These are phyloP conservation scores for Hedychridium roseum DNA, from an alignment of 2,888 invertebrate species.

Conservation along the genomic window DNA sequence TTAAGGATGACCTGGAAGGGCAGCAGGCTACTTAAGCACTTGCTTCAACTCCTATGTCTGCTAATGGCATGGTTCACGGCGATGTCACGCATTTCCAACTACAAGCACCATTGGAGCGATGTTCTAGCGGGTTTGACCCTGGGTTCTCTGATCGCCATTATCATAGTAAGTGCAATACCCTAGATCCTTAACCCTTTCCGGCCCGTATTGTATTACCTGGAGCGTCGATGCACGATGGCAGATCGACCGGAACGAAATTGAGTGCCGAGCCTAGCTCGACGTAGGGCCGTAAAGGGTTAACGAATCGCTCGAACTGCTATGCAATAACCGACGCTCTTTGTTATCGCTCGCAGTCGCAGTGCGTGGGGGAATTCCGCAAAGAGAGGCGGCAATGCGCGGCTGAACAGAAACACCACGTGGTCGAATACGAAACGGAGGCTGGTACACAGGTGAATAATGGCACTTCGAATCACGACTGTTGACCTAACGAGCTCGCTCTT, in stretches of 20 bases:
- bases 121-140: slow-evolving; percentile 84
- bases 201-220: not conserved
- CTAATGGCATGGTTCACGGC: slow-evolving; percentile 86
- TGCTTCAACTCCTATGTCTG: slow-evolving; percentile 83
- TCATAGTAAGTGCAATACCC: slow-evolving; percentile 72
- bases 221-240: not conserved
- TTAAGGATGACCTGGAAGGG: slow-evolving; percentile 83
- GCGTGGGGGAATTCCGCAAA: slow-evolving; percentile 52
- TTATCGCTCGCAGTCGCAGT: slow-evolving; percentile 42
- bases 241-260: no score
- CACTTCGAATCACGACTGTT: slow-evolving; percentile 57
- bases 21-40: slow-evolving; percentile 82
- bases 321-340: not conserved
- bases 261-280: no score
- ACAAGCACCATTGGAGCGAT: slow-evolving; percentile 99
- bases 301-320: not conserved
- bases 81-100: slow-evolving; percentile 91
- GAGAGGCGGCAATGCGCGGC: slow-evolving; percentile 24
- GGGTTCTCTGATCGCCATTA: slow-evolving; percentile 73
- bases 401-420: slow-evolving; percentile 41
- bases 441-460: slow-evolving; percentile 63
- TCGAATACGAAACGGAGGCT: slow-evolving; percentile 49
- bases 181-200: not conserved
- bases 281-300: no score
- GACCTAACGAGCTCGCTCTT: slow-evolving; percentile 51